Base-by-base conservation (phyloP, 2,797 vertebrate species). In the Chelmon rostratus region DNA sequence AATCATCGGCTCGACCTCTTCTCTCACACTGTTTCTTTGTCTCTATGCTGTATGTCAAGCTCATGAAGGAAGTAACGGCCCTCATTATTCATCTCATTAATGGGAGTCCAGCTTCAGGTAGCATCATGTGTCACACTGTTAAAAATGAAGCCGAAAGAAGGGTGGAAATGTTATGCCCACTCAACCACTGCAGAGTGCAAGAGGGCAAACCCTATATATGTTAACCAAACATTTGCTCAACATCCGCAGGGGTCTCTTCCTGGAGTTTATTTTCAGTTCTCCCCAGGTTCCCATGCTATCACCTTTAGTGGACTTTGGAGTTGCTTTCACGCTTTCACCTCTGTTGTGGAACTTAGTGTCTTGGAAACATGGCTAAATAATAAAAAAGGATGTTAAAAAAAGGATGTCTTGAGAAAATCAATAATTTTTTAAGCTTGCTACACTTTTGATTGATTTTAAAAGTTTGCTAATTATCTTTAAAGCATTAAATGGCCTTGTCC, bases 161-260 rank as follows among this genome's bases (percentile, higher is more conserved):
- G 11, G 19, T n/a, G 44, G 42, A 52, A 65, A 83, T 66, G 18
- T 64, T 61, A 23, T 83, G 46, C 28, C 33, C 23, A 35, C 40
- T 67, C 18, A 44, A 63, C 70, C 23, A 66, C 76, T 66, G 78
- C 46, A 75, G 66, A 79, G 31, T 82, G 72, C 59, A 78, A 71
- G 50, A 66, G 81, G 62, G 80, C 56, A 79, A 78, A 81, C 54
- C 49, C 75, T 78, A 49, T 75, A 42, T 61, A 79, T 31, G 69
- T 85, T 85, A 87, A 84, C 77, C 73, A 88, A 89, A 87, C 64
- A 81, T 89, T 89, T 76, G 72, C 76, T 85, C 78, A 77, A 46
- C 70, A 70, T 76, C 84, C n/a, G 10, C 85, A 79, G 79, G 80
- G 57, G 68, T 84, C 76, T 77, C 79, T 81, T 82, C 68, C 79